These are phyloP conservation scores for Rhodophaea formosa DNA, from an alignment of 2,888 invertebrate species.

Conservation along the genomic window DNA sequence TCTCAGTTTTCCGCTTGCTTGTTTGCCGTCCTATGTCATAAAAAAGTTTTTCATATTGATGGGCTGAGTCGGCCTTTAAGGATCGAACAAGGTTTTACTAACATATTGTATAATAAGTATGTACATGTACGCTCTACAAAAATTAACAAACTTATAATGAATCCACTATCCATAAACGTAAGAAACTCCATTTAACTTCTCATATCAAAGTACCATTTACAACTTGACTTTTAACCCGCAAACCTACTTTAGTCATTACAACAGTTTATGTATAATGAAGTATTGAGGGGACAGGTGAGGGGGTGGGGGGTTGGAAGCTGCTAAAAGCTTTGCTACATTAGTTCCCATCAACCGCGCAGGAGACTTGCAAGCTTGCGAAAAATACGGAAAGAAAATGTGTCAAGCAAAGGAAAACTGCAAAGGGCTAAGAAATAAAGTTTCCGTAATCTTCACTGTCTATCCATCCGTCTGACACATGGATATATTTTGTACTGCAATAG, in stretches of 20 bases:
- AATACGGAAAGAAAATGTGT: constrained; percentile 26
- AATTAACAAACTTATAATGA: too few relatives aligned
- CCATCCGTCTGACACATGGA: too few relatives aligned
- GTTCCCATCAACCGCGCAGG: constrained; percentile 58
- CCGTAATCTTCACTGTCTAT: too few relatives aligned
- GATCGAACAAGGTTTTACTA: too few relatives aligned
- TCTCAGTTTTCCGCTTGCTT: too few relatives aligned
- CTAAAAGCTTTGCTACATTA: constrained; percentile 72
- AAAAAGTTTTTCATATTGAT: too few relatives aligned
- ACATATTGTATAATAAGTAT: too few relatives aligned
- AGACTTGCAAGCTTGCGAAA: constrained; percentile 36
- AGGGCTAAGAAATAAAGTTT: too few relatives aligned
- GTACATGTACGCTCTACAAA: too few relatives aligned
- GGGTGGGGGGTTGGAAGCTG: constrained; percentile 29
- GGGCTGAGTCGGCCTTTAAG: too few relatives aligned
- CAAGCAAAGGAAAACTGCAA: constrained; percentile 11
- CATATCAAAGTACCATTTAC: neutral
- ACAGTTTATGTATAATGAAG: constrained; percentile 35
- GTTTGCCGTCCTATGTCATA: too few relatives aligned
- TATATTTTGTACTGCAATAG: too few relatives aligned
- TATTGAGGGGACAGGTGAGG: constrained; percentile 45
- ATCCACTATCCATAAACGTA: neutral
- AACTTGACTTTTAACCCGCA: constrained; percentile 12
- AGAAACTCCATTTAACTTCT: neutral
- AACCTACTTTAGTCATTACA: constrained; percentile 17